Percentiles rank a stretch among this genome's conserved stretches.
These are phyloP conservation scores for Lanius collurio DNA, from an alignment of 2,113 vertebrate genomes.

Conservation along the genomic window DNA sequence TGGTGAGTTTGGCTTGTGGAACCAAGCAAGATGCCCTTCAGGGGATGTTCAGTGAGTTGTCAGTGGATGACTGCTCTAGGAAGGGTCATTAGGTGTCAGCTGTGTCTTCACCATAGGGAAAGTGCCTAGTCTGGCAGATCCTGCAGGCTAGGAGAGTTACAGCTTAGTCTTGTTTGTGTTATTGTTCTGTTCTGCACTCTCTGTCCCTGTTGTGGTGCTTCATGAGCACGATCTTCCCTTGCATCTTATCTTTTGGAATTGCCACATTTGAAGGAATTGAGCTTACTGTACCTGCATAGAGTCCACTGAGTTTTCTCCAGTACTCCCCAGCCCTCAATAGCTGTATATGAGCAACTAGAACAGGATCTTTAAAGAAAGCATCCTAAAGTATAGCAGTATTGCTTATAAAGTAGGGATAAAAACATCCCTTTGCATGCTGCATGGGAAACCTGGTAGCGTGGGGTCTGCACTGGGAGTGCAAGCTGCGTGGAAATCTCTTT, in stretches of 20 bases:
- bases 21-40: neutral
- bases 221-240: neutral
- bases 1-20: neutral
- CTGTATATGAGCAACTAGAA: neutral
- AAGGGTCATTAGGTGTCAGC: neutral
- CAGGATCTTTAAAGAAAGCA: neutral
- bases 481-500: neutral
- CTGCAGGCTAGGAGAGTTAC: neutral
- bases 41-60: neutral
- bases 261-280: neutral
- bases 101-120: fast-evolving
- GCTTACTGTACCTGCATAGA: neutral
- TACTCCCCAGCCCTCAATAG: neutral
- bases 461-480: neutral
- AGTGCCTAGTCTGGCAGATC: neutral
- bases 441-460: neutral
- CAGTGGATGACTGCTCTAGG: neutral
- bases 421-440: neutral
- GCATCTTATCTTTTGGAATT: neutral
- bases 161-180: neutral
- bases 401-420: neutral
- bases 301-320: neutral
- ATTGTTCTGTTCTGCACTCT: neutral
- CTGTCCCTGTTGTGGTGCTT: neutral
- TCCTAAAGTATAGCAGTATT: neutral